Base-by-base conservation (phyloP, 2,113 vertebrate species). In the Pomatorhinus ruficollis region DNA sequence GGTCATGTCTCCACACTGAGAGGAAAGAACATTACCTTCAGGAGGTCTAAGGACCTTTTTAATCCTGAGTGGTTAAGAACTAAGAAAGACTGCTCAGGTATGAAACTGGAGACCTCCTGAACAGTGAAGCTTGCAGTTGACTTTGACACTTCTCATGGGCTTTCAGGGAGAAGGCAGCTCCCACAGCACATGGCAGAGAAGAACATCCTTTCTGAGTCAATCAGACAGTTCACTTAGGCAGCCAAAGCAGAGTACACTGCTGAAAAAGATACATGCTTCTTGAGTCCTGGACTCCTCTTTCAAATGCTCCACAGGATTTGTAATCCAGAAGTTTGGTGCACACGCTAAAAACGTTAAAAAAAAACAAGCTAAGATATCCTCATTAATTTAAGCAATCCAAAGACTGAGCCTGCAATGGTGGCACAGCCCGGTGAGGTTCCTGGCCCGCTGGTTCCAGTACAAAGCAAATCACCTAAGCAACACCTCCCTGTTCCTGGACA, bases 241-340 rank as follows among this genome's bases (percentile, higher is more conserved):
- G 92, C 44, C 86, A 90, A 63, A 87, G 65, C 1, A 1, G 68
- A 86, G 83, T 1, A 68, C 0, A 22, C 31, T 89, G 93, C 88
- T 96, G 76, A 88, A 90, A 91, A 7, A 92, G 75, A 96, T 27
- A 92, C 44, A 92, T 9, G 64, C 49, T 76, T 89, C 95, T 89
- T 75, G 52, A 90, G 89, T 91, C 86, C 69, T 80, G 66, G 89
- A 45, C 50, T 87, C 47, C 53, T 83, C 90, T 74, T 54, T 78
- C 60, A 74, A 88, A 78, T 83, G 59, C 79, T 78, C 49, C 88
- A 72, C n/a, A 65, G 69, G 56, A 90, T 87, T 64, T 82, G 72
- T 42, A 95, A 94, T 92, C 82, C 88, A 64, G n/a, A 81, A 78
- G 64, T 76, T 78, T 68, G 72, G 44, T 84, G 83, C 71, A 77